These are phyloP conservation scores for Microtus californicus DNA, from an alignment of 2,797 vertebrate species.

Conservation along the genomic window DNA sequence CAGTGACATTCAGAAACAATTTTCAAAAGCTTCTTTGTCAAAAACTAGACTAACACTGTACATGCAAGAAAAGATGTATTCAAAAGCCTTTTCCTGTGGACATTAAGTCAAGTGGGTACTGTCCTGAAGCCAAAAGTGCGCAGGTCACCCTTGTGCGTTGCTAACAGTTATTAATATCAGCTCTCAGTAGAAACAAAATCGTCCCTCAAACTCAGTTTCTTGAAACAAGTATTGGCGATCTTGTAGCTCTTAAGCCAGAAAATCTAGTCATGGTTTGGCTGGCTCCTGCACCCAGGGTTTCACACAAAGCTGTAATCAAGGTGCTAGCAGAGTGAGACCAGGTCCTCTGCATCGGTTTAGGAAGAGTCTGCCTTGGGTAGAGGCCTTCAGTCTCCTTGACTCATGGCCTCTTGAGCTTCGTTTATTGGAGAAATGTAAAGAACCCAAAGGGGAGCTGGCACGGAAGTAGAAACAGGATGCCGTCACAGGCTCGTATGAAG, in stretches of 20 bases:
- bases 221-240: neutral
- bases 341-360: neutral
- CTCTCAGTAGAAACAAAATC: constrained; percentile 11
- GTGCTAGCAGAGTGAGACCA: neutral
- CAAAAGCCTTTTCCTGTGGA: neutral
- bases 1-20: constrained; percentile 28
- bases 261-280: neutral
- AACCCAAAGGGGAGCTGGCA: neutral
- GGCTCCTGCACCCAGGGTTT: neutral
- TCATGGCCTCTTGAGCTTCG: neutral
- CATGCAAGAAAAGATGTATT: neutral
- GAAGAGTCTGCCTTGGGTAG: neutral
- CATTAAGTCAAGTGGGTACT: neutral
- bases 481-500: neutral
- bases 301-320: neutral
- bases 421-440: neutral
- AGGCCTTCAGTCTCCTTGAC: neutral
- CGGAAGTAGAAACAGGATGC: neutral
- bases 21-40: constrained; percentile 48
- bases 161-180: neutral
- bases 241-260: neutral
- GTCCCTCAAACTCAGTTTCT: constrained; percentile 16
- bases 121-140: neutral
- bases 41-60: neutral
- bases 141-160: neutral